phyloP scores from a whole-genome alignment of 2,113 vertebrate genomes.

The Trematocara marginatum region DNA sequence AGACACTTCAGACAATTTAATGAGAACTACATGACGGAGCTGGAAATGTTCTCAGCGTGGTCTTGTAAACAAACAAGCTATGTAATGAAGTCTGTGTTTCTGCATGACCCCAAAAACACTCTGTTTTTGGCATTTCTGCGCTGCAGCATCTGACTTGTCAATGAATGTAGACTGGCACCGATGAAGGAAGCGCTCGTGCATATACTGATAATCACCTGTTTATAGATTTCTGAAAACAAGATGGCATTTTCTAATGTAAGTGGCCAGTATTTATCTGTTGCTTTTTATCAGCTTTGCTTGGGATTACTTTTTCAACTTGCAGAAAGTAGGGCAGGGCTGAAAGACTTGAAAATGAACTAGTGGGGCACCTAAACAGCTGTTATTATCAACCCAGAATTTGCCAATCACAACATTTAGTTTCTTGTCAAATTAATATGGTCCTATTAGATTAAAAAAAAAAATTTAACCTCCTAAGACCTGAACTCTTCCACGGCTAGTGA shows the following conservation, averaged over 20 bases:
- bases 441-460: neutral
- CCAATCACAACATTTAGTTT: neutral
- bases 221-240: neutral
- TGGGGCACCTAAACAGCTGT: neutral
- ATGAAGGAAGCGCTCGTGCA: rapidly evolving
- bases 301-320: neutral
- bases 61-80: neutral
- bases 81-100: neutral
- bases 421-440: neutral
- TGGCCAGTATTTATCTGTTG: neutral
- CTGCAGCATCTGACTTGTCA: neutral
- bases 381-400: neutral
- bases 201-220: neutral
- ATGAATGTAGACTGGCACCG: neutral
- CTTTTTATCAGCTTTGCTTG: neutral
- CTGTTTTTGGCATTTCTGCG: neutral
- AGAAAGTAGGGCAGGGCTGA: neutral
- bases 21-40: neutral
- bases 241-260: neutral
- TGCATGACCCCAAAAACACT: neutral
- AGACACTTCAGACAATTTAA: neutral
- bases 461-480: too few species aligned
- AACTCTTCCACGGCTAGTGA: too few species aligned
- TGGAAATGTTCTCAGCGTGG: neutral
- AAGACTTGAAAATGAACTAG: neutral